Conservation (phyloP, 30 jellyfish, hydroid and myxozoan genomes). For the Turritopsis rubra region DNA sequence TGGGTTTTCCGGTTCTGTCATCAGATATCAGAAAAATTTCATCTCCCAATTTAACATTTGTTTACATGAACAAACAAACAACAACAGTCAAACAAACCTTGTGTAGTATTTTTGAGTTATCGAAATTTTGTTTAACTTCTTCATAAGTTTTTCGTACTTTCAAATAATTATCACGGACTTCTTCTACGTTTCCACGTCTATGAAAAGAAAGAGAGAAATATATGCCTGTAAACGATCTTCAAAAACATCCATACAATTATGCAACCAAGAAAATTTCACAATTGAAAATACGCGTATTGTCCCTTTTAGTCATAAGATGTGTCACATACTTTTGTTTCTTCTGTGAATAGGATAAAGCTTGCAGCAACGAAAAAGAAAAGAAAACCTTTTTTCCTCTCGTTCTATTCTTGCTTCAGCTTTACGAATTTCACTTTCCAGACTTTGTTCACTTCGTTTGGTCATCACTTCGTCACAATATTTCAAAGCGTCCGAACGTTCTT, state of each 20-base stretch:
- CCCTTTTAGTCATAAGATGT: too few relatives aligned
- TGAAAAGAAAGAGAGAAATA: not conserved
- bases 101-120: slow-evolving; percentile 30
- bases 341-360: too few relatives aligned
- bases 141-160: slow-evolving; percentile 42
- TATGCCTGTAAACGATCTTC: not conserved
- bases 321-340: too few relatives aligned
- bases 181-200: slow-evolving; percentile 95
- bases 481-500: slow-evolving; percentile 40
- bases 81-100: slow-evolving; percentile 1
- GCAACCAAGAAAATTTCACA: too few relatives aligned
- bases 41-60: not conserved
- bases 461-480: slow-evolving; percentile 62
- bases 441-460: slow-evolving; percentile 47
- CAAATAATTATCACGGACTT: slow-evolving; percentile 53
- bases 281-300: too few relatives aligned
- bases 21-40: too few relatives aligned
- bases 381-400: slow-evolving; percentile 58
- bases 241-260: not conserved
- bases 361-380: too few relatives aligned
- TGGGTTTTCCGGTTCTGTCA: too few relatives aligned
- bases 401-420: slow-evolving; percentile 58
- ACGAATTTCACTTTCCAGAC: slow-evolving; percentile 67
- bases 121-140: slow-evolving; percentile 10
- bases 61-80: not conserved